phyloP scores from a whole-genome alignment of 2,888 invertebrate species.

The Xanthia togata region DNA sequence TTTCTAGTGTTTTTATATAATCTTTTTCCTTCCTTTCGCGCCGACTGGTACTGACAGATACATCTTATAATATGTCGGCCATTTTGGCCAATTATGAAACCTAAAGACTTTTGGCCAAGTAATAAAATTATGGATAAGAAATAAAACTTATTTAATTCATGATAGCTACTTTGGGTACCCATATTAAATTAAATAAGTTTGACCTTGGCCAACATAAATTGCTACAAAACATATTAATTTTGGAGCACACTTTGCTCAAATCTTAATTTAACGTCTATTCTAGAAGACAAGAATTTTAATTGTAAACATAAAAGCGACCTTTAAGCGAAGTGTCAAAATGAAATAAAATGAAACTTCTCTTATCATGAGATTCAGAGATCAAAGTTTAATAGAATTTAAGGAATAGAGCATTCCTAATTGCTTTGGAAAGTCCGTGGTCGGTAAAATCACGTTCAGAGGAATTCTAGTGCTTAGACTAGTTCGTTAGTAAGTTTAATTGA shows the following conservation, averaged over 20 bases:
- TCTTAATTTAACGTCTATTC: constrained; percentile 13
- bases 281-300: constrained; percentile 49
- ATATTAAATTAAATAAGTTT: no score
- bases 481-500: constrained; percentile 66
- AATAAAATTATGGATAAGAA: neutral
- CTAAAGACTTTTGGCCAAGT: neutral
- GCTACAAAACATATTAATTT: constrained; percentile 17
- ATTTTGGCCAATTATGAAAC: neutral
- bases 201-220: constrained; percentile 17
- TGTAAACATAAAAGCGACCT: constrained; percentile 42
- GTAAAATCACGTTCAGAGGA: constrained; percentile 59
- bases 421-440: constrained; percentile 62
- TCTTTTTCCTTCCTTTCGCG: neutral
- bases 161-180: no score
- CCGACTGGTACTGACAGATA: neutral
- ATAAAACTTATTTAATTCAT: neutral
- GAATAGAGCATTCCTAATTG: constrained; percentile 70
- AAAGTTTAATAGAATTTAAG: constrained; percentile 64
- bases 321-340: constrained; percentile 48
- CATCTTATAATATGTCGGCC: neutral
- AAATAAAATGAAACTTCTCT: constrained; percentile 65
- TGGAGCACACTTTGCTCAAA: neutral
- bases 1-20: neutral
- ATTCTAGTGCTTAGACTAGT: constrained; percentile 61
- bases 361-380: constrained; percentile 63